Evolutionary conservation across 2,113 vertebrate genomes (phyloP).

Genomic region (Tachycineta bicolor): DNA sequence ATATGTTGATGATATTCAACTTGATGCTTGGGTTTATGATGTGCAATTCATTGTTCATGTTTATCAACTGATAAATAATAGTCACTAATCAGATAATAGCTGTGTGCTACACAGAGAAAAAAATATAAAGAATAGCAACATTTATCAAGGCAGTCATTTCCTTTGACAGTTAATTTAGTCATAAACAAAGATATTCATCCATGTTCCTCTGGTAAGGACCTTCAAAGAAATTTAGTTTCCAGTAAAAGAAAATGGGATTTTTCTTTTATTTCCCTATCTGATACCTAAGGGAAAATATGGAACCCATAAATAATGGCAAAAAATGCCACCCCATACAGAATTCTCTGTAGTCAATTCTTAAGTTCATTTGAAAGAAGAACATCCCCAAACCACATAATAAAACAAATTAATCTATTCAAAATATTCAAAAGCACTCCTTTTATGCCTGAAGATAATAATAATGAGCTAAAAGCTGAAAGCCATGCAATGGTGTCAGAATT

Average conservation of each 20-base stretch:
- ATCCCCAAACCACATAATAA: not conserved
- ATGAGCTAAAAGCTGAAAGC: not conserved
- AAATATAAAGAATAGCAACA: not conserved
- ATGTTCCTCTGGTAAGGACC: not conserved
- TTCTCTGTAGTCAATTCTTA: not conserved
- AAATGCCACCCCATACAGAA: accelerated
- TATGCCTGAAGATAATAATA: not conserved
- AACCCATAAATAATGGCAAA: not conserved
- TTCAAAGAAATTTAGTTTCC: not conserved
- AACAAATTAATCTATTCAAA: not conserved
- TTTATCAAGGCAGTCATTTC: not conserved
- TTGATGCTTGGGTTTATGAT: not conserved
- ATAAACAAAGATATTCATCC: not conserved
- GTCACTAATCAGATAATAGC: not conserved
- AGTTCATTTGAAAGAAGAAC: not conserved
- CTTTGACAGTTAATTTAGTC: not conserved
- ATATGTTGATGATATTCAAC: not conserved
- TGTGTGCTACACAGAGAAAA: not conserved
- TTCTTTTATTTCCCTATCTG: not conserved
- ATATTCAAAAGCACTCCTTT: not conserved
- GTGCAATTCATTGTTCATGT: not conserved
- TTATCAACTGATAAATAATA: not conserved
- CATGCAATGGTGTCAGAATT: not conserved
- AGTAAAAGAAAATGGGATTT: not conserved
- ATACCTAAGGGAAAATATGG: not conserved